phyloP scores from a whole-genome alignment of 1,140 invertebrate species.

The Diachasma alloeum region DNA sequence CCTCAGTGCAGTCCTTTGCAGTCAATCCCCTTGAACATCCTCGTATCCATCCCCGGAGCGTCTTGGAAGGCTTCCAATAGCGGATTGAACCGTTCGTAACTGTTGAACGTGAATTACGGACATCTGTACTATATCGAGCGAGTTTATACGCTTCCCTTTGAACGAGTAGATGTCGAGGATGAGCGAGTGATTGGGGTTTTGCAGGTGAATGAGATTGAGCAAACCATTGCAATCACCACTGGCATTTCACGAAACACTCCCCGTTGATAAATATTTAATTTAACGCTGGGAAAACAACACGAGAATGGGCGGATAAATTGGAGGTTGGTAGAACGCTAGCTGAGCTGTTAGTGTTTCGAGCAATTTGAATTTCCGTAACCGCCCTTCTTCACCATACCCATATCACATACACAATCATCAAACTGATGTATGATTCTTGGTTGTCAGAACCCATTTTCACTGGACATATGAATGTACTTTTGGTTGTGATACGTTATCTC shows the following conservation, averaged over 20 bases:
- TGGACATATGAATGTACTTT: background rate
- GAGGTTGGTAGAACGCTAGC: background rate
- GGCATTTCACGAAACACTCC: background rate
- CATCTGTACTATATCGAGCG: slow-evolving; percentile 33
- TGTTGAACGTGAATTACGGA: slow-evolving; percentile 55
- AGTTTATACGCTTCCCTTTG: background rate
- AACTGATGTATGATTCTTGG: background rate
- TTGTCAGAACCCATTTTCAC: background rate
- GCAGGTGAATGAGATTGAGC: background rate
- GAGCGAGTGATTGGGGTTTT: background rate
- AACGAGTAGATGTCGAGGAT: background rate
- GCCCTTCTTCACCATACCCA: background rate
- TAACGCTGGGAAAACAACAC: background rate
- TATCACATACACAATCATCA: background rate
- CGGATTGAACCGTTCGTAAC: slow-evolving; percentile 54
- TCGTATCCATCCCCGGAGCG: background rate
- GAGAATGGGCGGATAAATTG: background rate
- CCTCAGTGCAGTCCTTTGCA: background rate
- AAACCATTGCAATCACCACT: background rate
- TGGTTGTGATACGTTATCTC: background rate
- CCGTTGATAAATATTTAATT: slow-evolving; percentile 2
- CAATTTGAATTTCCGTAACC: background rate
- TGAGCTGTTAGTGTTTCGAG: background rate
- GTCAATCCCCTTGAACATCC: background rate
- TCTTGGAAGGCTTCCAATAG: slow-evolving; percentile 51